phyloP scores from a whole-genome alignment of 1,140 invertebrate species.

The Patella vulgata region DNA sequence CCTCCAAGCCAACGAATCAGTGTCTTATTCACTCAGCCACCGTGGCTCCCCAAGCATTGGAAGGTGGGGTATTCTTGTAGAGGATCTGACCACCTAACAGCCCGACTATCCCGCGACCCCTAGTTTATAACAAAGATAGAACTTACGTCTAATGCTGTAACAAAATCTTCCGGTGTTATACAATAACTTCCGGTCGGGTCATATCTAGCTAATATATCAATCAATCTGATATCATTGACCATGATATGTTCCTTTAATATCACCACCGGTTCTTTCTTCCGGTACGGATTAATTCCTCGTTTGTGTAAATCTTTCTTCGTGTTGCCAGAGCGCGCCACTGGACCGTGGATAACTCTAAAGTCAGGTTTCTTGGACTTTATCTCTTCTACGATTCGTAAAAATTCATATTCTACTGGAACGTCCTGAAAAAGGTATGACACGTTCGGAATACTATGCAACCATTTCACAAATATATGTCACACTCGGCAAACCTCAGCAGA shows the following conservation, averaged over 20 bases:
- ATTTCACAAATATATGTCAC: too few relatives aligned
- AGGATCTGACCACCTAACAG: too few relatives aligned
- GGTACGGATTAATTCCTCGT: slow-evolving; percentile 52
- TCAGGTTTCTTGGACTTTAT: slow-evolving; percentile 54
- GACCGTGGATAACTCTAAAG: slow-evolving; percentile 55
- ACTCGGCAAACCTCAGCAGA: too few relatives aligned
- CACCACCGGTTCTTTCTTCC: slow-evolving; percentile 53
- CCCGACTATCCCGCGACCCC: too few relatives aligned
- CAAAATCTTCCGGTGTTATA: slow-evolving; percentile 58
- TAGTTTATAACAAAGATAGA: too few relatives aligned
- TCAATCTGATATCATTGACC: slow-evolving; percentile 57
- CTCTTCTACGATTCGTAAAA: slow-evolving; percentile 56
- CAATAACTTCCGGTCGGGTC: slow-evolving; percentile 46
- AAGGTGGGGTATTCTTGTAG: too few relatives aligned
- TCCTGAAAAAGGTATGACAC: slow-evolving; percentile 45
- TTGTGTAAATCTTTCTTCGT: slow-evolving; percentile 60
- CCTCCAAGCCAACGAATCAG: too few relatives aligned
- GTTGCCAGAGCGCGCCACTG: slow-evolving; percentile 60
- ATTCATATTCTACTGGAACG: slow-evolving; percentile 64
- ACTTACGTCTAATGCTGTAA: slow-evolving; percentile 56
- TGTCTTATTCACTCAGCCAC: too few relatives aligned
- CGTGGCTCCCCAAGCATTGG: too few relatives aligned
- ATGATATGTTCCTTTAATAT: slow-evolving; percentile 61
- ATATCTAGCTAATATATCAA: slow-evolving; percentile 58
- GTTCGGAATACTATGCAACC: too few relatives aligned